Evolutionary conservation across 2,113 vertebrate species (phyloP).

Genomic region (Leptobrachium ailaonicum): DNA sequence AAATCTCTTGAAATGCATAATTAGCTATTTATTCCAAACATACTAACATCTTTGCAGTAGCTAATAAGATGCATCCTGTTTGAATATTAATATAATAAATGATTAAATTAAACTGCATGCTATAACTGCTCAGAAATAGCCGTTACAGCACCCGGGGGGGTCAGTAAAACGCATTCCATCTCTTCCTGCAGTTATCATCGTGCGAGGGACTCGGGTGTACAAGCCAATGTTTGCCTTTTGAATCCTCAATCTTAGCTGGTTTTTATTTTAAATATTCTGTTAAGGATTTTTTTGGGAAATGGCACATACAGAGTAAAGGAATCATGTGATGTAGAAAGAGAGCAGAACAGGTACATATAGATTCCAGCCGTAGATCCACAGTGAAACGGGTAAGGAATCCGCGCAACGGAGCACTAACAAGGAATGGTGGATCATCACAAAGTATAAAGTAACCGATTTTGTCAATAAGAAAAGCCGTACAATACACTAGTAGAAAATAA

Average conservation of each 20-base stretch:
- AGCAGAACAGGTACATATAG: too few species aligned
- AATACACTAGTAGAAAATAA: too few species aligned
- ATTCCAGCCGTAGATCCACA: too few species aligned
- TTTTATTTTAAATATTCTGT: too few species aligned
- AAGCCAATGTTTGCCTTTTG: conserved; percentile 80
- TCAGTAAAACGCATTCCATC: conserved; percentile 78
- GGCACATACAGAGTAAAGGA: too few species aligned
- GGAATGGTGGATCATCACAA: too few species aligned
- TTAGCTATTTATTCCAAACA: conserved; percentile 83
- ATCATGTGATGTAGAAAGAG: too few species aligned
- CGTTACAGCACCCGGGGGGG: conserved; percentile 80
- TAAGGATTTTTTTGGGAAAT: too few species aligned
- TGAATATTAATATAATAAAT: conserved; percentile 89
- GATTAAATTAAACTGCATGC: conserved; percentile 87
- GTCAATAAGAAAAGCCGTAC: too few species aligned
- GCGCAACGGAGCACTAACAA: too few species aligned
- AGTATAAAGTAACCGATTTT: too few species aligned
- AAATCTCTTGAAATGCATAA: conserved; percentile 80
- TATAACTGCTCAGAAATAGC: conserved; percentile 83
- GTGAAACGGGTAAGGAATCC: too few species aligned
- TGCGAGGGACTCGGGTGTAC: conserved; percentile 72
- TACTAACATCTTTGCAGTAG: conserved; percentile 81
- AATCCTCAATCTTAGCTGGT: conserved; percentile 30
- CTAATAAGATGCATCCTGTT: conserved; percentile 85
- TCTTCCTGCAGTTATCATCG: conserved; percentile 78